Base-by-base conservation (phyloP, 2,113 vertebrate genomes). In the Willisornis vidua region DNA sequence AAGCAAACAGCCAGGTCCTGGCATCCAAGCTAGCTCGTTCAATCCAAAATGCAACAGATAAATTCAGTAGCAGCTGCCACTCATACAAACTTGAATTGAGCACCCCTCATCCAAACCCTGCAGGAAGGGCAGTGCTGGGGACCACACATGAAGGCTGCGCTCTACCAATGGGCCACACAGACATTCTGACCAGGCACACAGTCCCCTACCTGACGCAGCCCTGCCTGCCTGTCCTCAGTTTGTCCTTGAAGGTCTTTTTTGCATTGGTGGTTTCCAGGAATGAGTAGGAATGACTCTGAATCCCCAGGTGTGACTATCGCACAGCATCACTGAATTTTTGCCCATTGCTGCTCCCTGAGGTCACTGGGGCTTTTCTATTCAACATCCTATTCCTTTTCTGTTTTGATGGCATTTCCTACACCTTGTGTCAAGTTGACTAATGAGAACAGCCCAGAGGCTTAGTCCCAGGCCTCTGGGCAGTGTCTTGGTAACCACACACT, bases 361-460 rank as follows among this genome's bases (percentile, higher is more conserved):
- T 81, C 65, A 55, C 19, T 9, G 9, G 29, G 22, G 2, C 15
- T 91, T 95, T 96, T 93, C 62, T 94, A 51, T 19, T 82, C 11
- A 71, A 90, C 43, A 74, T 88, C 88, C 79, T 93, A 88, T 61
- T 95, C 37, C 29, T 74, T 80, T 66, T 70, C 33, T 88, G 24
- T 84, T 86, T 51, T 63, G 29, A 18, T 55, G 61, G 73, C 76
- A 35, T 77, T 93, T 86, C 59, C 63, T 71, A 78, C n/a, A 49
- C 62, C 58, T 73, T 62, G 41, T 77, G 43, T 93, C 86, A 90
- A 84, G 76, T 73, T 93, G 90, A 92, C 85, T 93, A 92, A 88
- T 2, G 48, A 35, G 25, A 84, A 28, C 19, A 67, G 85, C 19
- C 14, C 70, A 57, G 22, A n/a, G 82, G 81, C 43, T 70, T 74